These are phyloP conservation scores for Cantharis rustica DNA, from an alignment of 2,888 invertebrate genomes.

Conservation along the genomic window DNA sequence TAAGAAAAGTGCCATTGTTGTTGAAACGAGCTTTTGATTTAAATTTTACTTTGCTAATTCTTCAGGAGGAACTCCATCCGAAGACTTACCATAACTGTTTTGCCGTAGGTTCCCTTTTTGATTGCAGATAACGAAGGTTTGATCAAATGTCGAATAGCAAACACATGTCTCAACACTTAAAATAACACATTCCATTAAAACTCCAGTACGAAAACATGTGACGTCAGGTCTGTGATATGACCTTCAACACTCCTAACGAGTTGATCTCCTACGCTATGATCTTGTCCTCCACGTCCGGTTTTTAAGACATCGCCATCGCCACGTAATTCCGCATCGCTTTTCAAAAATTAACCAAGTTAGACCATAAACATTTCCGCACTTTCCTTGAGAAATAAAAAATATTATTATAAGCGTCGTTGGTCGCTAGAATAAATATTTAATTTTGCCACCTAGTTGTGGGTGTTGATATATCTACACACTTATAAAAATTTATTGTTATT, in stretches of 20 bases:
- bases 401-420: neutral
- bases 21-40: neutral
- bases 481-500: conserved; percentile 24
- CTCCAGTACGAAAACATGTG: conserved; percentile 29
- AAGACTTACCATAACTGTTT: neutral
- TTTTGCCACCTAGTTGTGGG: conserved; percentile 18
- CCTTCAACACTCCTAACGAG: conserved; percentile 26
- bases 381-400: neutral
- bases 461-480: conserved; percentile 21
- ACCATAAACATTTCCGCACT: neutral
- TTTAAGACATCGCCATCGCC: neutral
- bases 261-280: conserved; percentile 22
- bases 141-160: conserved; percentile 17
- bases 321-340: neutral
- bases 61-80: neutral
- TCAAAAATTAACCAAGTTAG: neutral
- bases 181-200: conserved; percentile 31
- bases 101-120: neutral
- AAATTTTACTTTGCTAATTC: neutral
- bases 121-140: neutral
- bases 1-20: neutral
- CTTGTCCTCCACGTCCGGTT: conserved; percentile 5
- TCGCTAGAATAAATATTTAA: conserved; percentile 4
- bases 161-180: conserved; percentile 25
- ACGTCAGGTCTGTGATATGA: conserved; percentile 27